Percentiles rank a stretch among this genome's conserved stretches.
phyloP scores from a whole-genome alignment of 1,140 invertebrate species.

The Trachymyrmex cornetzi region DNA sequence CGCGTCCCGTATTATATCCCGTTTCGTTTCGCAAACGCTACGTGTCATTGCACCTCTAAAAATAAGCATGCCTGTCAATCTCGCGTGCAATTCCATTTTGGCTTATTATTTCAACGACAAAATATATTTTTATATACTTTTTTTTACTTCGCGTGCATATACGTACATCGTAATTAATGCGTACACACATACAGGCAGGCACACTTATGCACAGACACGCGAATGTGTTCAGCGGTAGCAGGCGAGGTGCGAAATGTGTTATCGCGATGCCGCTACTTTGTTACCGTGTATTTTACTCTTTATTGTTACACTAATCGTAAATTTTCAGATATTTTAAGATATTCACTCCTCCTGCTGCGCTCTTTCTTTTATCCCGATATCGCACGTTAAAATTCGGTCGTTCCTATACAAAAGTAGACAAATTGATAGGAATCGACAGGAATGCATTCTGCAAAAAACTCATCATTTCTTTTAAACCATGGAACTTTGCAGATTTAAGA shows the following conservation, averaged over 20 bases:
- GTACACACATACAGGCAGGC: conserved; percentile 5
- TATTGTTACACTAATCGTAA: conserved; percentile 25
- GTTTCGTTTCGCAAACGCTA: conserved; percentile 54
- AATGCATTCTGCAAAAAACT: not conserved
- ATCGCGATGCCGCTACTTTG: conserved; percentile 67
- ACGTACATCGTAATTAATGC: conserved; percentile 29
- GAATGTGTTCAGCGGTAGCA: conserved; percentile 48
- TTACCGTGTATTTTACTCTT: conserved; percentile 37
- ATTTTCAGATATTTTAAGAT: conserved; percentile 29
- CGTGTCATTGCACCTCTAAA: conserved; percentile 67
- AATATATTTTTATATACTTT: conserved; percentile 62
- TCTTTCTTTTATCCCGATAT: not conserved
- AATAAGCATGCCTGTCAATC: conserved; percentile 70
- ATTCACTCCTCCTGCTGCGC: not conserved
- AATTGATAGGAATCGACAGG: conserved; percentile 31
- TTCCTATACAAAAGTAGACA: conserved; percentile 12
- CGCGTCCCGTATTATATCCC: conserved; percentile 4
- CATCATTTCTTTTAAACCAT: not conserved
- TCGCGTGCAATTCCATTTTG: conserved; percentile 76
- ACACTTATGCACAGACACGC: conserved; percentile 26
- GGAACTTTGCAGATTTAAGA: not conserved
- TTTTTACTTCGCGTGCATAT: conserved; percentile 30
- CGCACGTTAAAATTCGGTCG: not conserved
- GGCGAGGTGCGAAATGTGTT: conserved; percentile 63
- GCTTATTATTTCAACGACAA: conserved; percentile 65